A percentile compares a stretch with the other conserved stretches of the same genome.
phyloP scores from a whole-genome alignment of 2,797 vertebrate species.

The Uromys caudimaculatus region DNA sequence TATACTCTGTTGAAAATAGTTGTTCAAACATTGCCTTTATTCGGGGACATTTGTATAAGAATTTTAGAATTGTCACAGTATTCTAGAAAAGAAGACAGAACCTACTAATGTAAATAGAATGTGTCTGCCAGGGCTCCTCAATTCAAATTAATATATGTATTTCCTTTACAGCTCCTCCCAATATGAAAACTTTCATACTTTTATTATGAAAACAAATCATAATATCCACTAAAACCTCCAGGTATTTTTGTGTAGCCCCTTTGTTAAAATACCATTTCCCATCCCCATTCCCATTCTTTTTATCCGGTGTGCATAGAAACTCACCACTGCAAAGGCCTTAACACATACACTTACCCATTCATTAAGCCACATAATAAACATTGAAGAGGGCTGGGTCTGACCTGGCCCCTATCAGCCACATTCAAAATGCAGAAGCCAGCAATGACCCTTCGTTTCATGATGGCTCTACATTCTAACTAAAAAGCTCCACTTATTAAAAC shows the following conservation, averaged over 20 bases:
- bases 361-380: neutral
- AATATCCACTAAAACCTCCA: neutral
- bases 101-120: neutral
- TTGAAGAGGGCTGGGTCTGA: neutral
- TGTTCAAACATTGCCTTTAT: neutral
- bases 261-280: neutral
- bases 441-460: neutral
- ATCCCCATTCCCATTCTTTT: neutral
- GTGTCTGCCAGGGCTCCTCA: neutral
- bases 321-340: neutral
- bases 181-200: neutral
- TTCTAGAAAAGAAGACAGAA: neutral
- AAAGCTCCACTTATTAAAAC: neutral
- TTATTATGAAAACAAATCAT: neutral
- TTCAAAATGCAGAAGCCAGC: neutral
- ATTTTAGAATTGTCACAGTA: neutral
- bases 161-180: neutral
- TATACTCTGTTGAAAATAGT: constrained; percentile 28
- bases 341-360: neutral
- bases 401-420: neutral
- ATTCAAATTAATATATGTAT: neutral
- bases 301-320: neutral
- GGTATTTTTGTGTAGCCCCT: neutral
- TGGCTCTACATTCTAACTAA: neutral
- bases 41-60: neutral